Evolutionary conservation across 2,888 invertebrate genomes (phyloP).

Genomic region (Rapana venosa): DNA sequence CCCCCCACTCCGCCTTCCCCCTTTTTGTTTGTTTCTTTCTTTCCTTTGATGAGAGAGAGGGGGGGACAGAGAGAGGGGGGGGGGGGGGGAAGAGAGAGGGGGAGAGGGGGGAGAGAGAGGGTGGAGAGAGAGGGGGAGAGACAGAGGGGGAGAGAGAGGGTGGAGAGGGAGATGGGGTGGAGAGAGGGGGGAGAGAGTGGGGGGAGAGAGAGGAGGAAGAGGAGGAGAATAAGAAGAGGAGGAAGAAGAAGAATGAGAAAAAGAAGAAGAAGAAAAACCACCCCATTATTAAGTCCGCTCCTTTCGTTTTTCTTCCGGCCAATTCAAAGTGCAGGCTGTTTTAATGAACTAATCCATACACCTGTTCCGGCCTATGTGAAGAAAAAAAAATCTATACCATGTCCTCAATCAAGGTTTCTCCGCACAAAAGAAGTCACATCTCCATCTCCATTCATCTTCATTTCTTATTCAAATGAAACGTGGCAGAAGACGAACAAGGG

Average conservation of each 20-base stretch:
- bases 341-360: too few species aligned
- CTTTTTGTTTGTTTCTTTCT: neutral
- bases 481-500: too few species aligned
- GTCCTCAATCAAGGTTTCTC: too few species aligned
- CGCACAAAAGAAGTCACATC: too few species aligned
- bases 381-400: too few species aligned
- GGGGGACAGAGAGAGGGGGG: neutral
- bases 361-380: too few species aligned
- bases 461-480: too few species aligned
- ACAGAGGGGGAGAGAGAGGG: neutral
- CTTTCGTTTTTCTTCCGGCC: neutral
- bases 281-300: neutral
- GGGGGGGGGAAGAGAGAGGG: neutral
- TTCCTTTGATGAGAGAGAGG: neutral
- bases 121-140: neutral
- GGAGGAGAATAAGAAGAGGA: neutral
- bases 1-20: neutral
- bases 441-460: too few species aligned
- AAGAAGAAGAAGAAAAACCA: neutral
- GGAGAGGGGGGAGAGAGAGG: neutral
- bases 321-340: neutral
- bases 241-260: slow-evolving; percentile 16
- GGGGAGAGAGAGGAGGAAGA: neutral
- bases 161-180: slow-evolving; percentile 7
- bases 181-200: neutral